A percentile compares a stretch with the other conserved stretches of the same genome.
Evolutionary conservation across 2,888 invertebrate genomes (phyloP).

Genomic region (Dioctria linearis): DNA sequence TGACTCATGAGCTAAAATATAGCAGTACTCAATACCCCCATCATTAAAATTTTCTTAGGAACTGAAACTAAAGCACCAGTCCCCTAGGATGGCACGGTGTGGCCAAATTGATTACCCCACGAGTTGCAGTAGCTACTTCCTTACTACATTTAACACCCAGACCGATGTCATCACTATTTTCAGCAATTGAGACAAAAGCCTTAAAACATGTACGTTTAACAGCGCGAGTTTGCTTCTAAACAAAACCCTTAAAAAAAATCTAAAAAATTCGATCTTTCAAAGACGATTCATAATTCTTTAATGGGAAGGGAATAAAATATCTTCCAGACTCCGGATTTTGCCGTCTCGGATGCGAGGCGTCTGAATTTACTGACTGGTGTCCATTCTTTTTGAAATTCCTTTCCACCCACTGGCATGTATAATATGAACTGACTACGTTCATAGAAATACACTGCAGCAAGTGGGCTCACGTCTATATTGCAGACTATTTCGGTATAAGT

Average conservation of each 20-base stretch:
- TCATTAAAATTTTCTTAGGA: constrained; percentile 97
- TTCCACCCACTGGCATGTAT: constrained; percentile 70
- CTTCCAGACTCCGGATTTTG: constrained; percentile 95
- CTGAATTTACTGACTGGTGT: constrained; percentile 98
- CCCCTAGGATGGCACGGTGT: constrained; percentile 97
- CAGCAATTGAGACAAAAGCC: constrained; percentile 96
- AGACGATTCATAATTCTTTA: constrained; percentile 95
- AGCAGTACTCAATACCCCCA: constrained; percentile 99
- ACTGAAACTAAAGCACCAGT: constrained; percentile 99
- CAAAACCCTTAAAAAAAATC: constrained; percentile 83
- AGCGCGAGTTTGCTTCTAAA: constrained; percentile 99
- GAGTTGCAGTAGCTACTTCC: constrained; percentile 99
- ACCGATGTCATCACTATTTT: constrained; percentile 99
- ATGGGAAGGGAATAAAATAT: constrained; percentile 99
- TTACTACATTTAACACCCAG: constrained; percentile 99
- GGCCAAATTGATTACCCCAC: constrained; percentile 98
- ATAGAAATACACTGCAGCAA: too few relatives aligned
- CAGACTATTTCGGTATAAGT: too few relatives aligned
- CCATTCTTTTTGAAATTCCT: constrained; percentile 99
- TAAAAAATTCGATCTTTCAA: constrained; percentile 99
- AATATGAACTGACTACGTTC: too few relatives aligned
- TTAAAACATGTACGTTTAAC: constrained; percentile 93
- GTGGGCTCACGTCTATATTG: too few relatives aligned
- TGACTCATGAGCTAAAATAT: constrained; percentile 97
- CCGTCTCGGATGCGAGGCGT: constrained; percentile 93